phyloP scores from a whole-genome alignment of 2,797 vertebrate species.

The Enteromius fasciolatus region DNA sequence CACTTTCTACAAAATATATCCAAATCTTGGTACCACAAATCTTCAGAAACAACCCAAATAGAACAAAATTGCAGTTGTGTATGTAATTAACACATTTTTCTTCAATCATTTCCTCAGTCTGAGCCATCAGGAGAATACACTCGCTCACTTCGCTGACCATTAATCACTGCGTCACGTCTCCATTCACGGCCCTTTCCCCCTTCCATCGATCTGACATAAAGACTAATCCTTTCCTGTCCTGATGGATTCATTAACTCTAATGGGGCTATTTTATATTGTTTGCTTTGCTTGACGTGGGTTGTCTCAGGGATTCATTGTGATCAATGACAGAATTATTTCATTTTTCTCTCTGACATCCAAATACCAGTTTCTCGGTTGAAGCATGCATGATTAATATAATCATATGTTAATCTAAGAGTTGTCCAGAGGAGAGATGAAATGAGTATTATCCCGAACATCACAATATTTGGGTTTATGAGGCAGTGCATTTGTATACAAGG shows the following conservation, averaged over 20 bases:
- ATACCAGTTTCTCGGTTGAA: neutral
- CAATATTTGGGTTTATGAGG: neutral
- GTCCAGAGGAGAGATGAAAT: slow-evolving; percentile 9
- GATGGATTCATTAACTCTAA: slow-evolving; percentile 86
- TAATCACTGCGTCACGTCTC: slow-evolving; percentile 73
- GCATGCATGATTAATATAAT: slow-evolving; percentile 33
- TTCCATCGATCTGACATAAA: slow-evolving; percentile 77
- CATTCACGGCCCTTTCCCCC: slow-evolving; percentile 58
- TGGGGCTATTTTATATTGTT: slow-evolving; percentile 86
- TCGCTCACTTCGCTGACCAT: slow-evolving; percentile 64
- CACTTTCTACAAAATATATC: neutral
- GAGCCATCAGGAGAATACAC: slow-evolving; percentile 60
- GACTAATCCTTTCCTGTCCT: slow-evolving; percentile 78
- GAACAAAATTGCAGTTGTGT: neutral
- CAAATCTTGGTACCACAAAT: neutral
- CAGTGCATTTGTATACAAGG: neutral
- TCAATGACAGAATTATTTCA: slow-evolving; percentile 70
- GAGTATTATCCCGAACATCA: neutral
- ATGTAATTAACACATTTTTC: slow-evolving; percentile 32
- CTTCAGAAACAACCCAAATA: neutral
- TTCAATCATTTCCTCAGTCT: slow-evolving; percentile 23
- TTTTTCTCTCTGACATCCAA: slow-evolving; percentile 30
- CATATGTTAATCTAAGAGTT: slow-evolving; percentile 6
- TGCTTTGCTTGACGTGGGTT: slow-evolving; percentile 77
- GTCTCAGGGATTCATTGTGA: slow-evolving; percentile 77